These are phyloP conservation scores for Leptogaster cylindrica DNA, from an alignment of 2,888 invertebrate genomes.

Conservation along the genomic window DNA sequence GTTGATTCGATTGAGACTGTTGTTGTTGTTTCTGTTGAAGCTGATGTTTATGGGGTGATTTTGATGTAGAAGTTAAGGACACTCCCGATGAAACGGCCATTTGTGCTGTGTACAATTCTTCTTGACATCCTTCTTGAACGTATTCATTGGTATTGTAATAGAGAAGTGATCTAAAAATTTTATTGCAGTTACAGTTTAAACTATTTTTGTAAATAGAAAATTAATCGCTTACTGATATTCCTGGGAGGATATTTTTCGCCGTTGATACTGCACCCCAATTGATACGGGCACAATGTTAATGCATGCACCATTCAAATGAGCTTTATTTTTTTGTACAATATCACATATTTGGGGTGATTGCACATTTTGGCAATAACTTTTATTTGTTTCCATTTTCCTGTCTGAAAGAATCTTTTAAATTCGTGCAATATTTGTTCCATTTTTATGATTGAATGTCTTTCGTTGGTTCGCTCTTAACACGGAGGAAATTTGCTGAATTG, in stretches of 20 bases:
- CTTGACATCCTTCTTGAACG: conserved; percentile 55
- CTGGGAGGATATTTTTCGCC: conserved; percentile 59
- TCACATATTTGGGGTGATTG: conserved; percentile 48
- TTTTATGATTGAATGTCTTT: no score
- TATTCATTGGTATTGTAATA: conserved; percentile 59
- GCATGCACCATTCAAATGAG: conserved; percentile 53
- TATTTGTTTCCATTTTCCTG: conserved; percentile 60
- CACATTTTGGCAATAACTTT: conserved; percentile 54
- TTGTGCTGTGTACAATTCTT: conserved; percentile 56
- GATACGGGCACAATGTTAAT: conserved; percentile 61
- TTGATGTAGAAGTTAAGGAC: conserved; percentile 49
- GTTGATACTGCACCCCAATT: conserved; percentile 60
- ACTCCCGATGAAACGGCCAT: conserved; percentile 48
- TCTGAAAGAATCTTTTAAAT: no score
- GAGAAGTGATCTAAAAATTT: conserved; percentile 56
- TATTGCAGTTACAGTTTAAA: not conserved
- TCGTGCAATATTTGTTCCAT: no score
- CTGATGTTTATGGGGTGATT: conserved; percentile 49
- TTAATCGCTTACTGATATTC: conserved; percentile 59
- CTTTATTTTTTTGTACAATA: conserved; percentile 49
- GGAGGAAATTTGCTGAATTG: no score
- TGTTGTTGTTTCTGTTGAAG: conserved; percentile 46
- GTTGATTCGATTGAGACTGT: conserved; percentile 43
- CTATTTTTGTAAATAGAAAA: not conserved
- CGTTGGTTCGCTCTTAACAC: no score